Percentiles rank a stretch among this genome's conserved stretches.
phyloP scores from a whole-genome alignment of 2,113 vertebrate species.

The Chunga burmeisteri region DNA sequence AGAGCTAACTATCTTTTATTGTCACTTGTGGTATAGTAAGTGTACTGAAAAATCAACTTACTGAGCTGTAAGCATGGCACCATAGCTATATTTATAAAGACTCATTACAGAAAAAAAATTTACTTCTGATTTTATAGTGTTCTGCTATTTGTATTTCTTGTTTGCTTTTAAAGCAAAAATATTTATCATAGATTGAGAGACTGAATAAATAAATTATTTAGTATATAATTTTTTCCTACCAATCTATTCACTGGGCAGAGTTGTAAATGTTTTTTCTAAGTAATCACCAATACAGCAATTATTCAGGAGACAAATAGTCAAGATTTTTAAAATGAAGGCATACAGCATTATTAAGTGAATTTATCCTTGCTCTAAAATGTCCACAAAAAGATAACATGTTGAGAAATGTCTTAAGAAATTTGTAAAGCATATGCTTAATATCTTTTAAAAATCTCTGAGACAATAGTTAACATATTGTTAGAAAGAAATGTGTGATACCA shows the following conservation, averaged over 20 bases:
- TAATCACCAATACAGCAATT: background rate
- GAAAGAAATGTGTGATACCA: background rate
- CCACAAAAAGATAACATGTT: background rate
- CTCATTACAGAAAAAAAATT: background rate
- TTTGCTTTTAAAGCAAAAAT: background rate
- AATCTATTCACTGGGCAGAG: background rate
- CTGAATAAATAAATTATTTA: background rate
- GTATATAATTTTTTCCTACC: background rate
- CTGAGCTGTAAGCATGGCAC: background rate
- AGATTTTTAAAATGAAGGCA: background rate
- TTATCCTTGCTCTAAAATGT: background rate
- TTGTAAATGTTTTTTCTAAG: background rate
- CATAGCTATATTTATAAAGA: background rate
- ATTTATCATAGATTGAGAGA: background rate
- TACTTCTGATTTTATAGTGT: background rate
- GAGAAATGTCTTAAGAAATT: background rate
- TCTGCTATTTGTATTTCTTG: background rate
- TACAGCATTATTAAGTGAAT: constrained; percentile 3
- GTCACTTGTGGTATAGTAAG: background rate
- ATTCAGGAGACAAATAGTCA: background rate
- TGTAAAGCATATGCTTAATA: background rate
- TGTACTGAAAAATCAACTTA: background rate
- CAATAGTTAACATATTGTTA: background rate
- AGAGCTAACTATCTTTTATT: background rate
- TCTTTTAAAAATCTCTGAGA: background rate